These are phyloP conservation scores for Crotalus viridis DNA, from an alignment of 2,113 vertebrate species.

Conservation along the genomic window DNA sequence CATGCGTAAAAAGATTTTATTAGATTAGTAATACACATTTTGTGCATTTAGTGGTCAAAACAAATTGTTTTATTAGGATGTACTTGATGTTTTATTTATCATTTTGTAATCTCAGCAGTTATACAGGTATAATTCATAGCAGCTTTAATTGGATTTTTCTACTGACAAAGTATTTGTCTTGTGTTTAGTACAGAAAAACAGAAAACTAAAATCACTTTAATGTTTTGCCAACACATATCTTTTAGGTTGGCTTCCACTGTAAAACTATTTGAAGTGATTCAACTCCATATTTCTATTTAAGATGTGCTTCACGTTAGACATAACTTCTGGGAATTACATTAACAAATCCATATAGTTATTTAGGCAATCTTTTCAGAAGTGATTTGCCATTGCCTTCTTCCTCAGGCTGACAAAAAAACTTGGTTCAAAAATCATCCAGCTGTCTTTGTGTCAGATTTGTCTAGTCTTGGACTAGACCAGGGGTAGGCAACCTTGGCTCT, in stretches of 20 bases:
- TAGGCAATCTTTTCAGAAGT: not conserved
- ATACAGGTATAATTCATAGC: not conserved
- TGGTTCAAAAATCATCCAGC: not conserved
- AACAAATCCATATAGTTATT: not conserved
- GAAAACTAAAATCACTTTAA: not conserved
- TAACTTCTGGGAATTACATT: not conserved
- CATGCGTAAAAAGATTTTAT: not conserved
- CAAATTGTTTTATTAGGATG: not conserved
- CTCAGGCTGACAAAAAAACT: not conserved
- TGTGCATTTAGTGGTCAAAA: not conserved
- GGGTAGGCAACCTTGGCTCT: too few species aligned
- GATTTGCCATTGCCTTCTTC: not conserved
- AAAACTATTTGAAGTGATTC: not conserved
- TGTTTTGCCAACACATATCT: not conserved
- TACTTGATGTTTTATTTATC: not conserved
- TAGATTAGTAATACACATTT: not conserved
- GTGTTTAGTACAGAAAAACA: not conserved
- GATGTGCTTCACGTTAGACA: not conserved
- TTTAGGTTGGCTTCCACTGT: not conserved
- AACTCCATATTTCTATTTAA: not conserved
- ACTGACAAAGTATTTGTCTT: not conserved
- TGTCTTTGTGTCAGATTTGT: not conserved
- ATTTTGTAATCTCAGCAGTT: not conserved
- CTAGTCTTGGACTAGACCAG: not conserved
- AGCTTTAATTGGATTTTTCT: not conserved